A percentile compares a stretch with the other conserved stretches of the same genome.
phyloP scores from a whole-genome alignment of 2,113 vertebrate species.

The Aix galericulata region DNA sequence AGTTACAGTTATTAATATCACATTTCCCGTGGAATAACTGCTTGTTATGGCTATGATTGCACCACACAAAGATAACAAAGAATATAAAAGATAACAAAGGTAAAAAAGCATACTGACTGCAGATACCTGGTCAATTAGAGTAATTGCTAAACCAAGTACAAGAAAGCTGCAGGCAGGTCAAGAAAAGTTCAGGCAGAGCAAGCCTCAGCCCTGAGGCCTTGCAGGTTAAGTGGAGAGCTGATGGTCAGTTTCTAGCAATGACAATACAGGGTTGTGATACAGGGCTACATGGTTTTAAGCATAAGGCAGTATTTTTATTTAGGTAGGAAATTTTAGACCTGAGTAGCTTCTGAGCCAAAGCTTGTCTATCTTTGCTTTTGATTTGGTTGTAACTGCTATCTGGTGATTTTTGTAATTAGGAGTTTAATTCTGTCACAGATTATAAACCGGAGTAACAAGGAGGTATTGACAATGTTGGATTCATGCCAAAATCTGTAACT shows the following conservation, averaged over 20 bases:
- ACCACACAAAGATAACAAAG: neutral
- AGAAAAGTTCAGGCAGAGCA: neutral
- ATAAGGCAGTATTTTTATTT: neutral
- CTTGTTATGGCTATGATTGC: neutral
- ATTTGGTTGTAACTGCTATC: neutral
- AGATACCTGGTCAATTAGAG: neutral
- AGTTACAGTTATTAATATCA: neutral
- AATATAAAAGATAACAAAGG: neutral
- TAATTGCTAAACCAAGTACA: neutral
- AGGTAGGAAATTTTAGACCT: rapidly evolving
- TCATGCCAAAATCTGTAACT: neutral
- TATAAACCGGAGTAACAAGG: neutral
- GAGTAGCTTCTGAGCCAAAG: neutral
- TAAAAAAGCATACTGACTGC: neutral
- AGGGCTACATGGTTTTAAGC: neutral
- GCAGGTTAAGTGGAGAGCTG: neutral
- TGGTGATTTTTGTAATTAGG: neutral
- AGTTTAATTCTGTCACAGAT: neutral
- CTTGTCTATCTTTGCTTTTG: neutral
- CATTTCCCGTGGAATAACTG: neutral
- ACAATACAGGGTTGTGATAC: neutral
- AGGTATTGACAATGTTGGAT: neutral
- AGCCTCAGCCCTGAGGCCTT: neutral
- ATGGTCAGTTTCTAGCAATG: neutral
- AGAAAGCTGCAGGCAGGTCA: neutral